Conservation (phyloP, 2,113 vertebrate species). For the Rhineura floridana region DNA sequence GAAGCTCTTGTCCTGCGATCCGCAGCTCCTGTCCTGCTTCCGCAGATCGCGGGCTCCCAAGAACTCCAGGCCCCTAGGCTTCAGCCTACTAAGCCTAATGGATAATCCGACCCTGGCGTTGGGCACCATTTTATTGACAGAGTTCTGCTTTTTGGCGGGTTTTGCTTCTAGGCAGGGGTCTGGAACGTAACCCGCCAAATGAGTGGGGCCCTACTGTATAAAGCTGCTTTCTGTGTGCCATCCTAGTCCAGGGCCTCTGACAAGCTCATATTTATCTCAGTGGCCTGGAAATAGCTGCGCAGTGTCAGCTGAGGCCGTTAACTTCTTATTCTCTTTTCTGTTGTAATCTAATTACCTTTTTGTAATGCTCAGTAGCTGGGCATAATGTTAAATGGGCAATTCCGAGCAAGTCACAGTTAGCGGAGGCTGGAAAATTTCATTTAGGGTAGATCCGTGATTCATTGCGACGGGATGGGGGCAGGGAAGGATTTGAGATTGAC, state of each 20-base stretch:
- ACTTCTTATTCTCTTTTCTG: conserved; percentile 32
- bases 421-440: conserved; percentile 61
- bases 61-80: too few species aligned
- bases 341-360: conserved; percentile 62
- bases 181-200: too few species aligned
- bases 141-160: too few species aligned
- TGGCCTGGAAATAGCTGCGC: neutral
- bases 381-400: conserved; percentile 47
- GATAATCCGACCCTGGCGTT: too few species aligned
- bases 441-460: conserved; percentile 54
- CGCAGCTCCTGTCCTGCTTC: too few species aligned
- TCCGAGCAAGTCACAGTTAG: conserved; percentile 49
- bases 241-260: rapidly evolving
- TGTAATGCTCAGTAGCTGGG: conserved; percentile 48
- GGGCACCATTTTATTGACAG: too few species aligned
- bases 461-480: conserved; percentile 33
- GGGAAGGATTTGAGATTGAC: conserved; percentile 29
- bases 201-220: too few species aligned
- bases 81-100: too few species aligned
- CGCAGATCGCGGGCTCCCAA: too few species aligned
- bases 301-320: neutral
- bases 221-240: too few species aligned
- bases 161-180: too few species aligned
- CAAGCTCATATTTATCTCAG: neutral
- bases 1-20: too few species aligned